Evolutionary conservation across 2,888 invertebrate genomes (phyloP).

Genomic region (Plagiodera versicolora): DNA sequence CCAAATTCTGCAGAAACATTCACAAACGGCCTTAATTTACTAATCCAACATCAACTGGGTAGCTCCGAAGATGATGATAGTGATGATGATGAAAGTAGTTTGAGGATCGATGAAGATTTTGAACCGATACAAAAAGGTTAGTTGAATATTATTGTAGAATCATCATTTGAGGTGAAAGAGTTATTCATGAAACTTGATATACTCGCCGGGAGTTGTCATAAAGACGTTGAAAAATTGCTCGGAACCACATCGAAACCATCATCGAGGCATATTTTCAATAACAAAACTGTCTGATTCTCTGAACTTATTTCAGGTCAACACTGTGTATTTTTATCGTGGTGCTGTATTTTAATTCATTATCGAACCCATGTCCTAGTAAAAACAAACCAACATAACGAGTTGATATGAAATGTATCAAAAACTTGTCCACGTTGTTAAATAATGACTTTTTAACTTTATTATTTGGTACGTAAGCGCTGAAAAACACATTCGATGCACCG

Average conservation of each 20-base stretch:
- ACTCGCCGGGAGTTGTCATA: too few species aligned
- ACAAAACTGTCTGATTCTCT: too few species aligned
- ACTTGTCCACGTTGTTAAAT: background rate
- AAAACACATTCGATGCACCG: background rate
- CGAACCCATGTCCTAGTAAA: too few species aligned
- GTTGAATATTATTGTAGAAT: background rate
- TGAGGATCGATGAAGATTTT: slow-evolving; percentile 7
- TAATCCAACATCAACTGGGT: background rate
- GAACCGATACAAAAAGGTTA: slow-evolving; percentile 12
- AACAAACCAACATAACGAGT: background rate
- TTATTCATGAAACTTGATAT: too few species aligned
- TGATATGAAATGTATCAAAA: background rate
- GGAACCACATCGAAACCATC: too few species aligned
- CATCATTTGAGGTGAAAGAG: too few species aligned
- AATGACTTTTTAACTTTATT: background rate
- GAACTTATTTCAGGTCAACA: too few species aligned
- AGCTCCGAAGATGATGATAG: slow-evolving; percentile 11
- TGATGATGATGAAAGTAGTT: slow-evolving; percentile 17
- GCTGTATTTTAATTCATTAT: too few species aligned
- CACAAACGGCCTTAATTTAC: slow-evolving; percentile 37
- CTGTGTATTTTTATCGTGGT: too few species aligned
- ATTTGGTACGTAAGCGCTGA: background rate
- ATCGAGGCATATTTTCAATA: too few species aligned
- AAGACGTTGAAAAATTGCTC: too few species aligned
- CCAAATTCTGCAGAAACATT: slow-evolving; percentile 32